Evolutionary conservation across 2,888 invertebrate species (phyloP).

Genomic region (Meta bourneti): DNA sequence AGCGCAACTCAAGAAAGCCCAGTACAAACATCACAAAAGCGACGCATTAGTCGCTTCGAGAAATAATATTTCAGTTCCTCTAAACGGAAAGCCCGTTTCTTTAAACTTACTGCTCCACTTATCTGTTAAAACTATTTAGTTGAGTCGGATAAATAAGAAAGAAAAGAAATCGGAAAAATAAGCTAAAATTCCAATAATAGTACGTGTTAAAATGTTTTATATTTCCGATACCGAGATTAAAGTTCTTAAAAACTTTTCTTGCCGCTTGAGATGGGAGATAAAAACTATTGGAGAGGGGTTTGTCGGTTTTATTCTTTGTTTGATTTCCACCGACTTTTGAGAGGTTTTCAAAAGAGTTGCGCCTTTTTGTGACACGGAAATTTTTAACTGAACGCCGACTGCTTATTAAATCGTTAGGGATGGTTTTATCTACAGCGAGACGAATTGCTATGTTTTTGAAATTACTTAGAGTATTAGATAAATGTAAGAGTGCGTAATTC

Average conservation of each 20-base stretch:
- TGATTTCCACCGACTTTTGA: conserved; percentile 11
- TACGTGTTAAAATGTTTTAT: conserved; percentile 56
- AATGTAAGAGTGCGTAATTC: no score
- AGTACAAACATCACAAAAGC: conserved; percentile 21
- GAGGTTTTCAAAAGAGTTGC: background rate
- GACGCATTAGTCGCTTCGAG: conserved; percentile 15
- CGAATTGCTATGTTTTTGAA: no score
- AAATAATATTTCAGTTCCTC: conserved; percentile 35
- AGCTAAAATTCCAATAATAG: conserved; percentile 30
- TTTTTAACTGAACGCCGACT: background rate
- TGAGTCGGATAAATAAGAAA: conserved; percentile 10
- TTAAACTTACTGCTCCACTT: conserved; percentile 12
- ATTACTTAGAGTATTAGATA: no score
- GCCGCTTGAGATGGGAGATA: background rate
- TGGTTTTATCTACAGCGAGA: background rate
- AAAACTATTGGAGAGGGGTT: background rate
- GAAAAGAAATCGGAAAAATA: conserved; percentile 1
- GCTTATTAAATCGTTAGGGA: background rate
- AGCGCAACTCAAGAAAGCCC: background rate
- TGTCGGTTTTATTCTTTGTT: conserved; percentile 29
- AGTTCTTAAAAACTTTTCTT: conserved; percentile 44
- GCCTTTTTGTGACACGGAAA: background rate
- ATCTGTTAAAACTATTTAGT: conserved; percentile 48
- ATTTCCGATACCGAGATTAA: conserved; percentile 61
- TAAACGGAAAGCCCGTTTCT: conserved; percentile 35